A percentile compares a stretch with the other conserved stretches of the same genome.
phyloP scores from a whole-genome alignment of 2,797 vertebrate genomes.

The Sebastes vulpes region DNA sequence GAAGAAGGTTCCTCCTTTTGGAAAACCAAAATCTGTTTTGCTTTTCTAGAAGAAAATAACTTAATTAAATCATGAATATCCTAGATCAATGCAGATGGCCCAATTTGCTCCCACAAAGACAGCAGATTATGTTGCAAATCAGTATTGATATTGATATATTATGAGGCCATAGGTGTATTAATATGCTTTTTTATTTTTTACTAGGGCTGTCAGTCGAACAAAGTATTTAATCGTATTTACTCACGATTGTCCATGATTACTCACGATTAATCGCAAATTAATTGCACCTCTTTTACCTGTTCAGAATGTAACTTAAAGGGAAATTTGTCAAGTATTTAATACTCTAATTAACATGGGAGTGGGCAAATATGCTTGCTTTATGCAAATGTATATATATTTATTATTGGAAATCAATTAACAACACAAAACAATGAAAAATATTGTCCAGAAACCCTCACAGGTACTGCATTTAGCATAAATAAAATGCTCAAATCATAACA shows the following conservation, averaged over 20 bases:
- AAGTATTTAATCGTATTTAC: background rate
- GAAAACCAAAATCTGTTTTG: constrained; percentile 28
- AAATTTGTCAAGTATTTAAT: background rate
- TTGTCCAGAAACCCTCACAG: no score
- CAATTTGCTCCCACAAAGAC: constrained; percentile 20
- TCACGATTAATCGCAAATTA: background rate
- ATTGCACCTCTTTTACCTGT: background rate
- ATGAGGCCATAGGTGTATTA: background rate
- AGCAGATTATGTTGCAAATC: constrained; percentile 2
- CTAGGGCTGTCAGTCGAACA: accelerated
- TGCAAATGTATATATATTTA: background rate
- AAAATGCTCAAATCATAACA: no score
- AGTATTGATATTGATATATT: constrained; percentile 9
- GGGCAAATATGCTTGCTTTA: no score
- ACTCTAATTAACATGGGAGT: background rate
- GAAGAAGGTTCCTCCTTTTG: constrained; percentile 55
- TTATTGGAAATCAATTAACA: no score
- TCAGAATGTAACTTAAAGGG: background rate
- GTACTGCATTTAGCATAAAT: accelerated
- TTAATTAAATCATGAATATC: constrained; percentile 55
- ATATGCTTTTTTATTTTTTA: background rate
- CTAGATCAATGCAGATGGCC: constrained; percentile 5
- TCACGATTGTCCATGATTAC: no score
- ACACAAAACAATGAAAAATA: no score
- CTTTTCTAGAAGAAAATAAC: background rate